Evolutionary conservation across 2,113 vertebrate species (phyloP).

Genomic region (Catagonus wagneri): DNA sequence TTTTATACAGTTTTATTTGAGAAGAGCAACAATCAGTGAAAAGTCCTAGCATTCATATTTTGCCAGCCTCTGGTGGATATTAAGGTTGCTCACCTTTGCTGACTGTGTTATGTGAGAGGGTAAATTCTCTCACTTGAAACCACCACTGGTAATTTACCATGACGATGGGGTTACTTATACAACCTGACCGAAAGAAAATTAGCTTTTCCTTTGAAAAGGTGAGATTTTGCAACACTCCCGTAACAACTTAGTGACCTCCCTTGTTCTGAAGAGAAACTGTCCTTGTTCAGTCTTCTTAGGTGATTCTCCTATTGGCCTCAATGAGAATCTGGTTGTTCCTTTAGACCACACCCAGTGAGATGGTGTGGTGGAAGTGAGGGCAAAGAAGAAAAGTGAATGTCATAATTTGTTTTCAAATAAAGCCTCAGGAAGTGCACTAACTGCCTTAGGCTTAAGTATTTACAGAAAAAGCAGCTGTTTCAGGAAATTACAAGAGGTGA

Average conservation of each 20-base stretch:
- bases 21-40: conserved; percentile 42
- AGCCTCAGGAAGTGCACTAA: neutral
- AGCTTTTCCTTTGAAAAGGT: conserved; percentile 52
- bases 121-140: conserved; percentile 33
- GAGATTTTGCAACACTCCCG: conserved; percentile 8
- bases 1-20: conserved; percentile 44
- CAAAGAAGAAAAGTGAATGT: neutral
- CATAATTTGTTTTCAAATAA: conserved; percentile 24
- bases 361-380: neutral
- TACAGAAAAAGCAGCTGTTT: conserved; percentile 41
- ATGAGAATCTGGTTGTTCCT: neutral
- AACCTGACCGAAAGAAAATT: conserved; percentile 39
- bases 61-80: neutral
- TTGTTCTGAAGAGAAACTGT: neutral
- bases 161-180: neutral
- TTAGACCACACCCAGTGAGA: neutral
- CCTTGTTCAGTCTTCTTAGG: neutral
- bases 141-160: neutral
- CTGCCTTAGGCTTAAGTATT: neutral
- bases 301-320: neutral
- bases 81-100: conserved; percentile 31
- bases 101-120: neutral
- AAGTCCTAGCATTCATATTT: conserved; percentile 21
- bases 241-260: conserved; percentile 1
- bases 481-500: neutral